Evolutionary conservation across 2,797 vertebrate species (phyloP), one percentile per base, ranked within the genome.

Genomic region (Schizopygopsis malacanthus): DNA sequence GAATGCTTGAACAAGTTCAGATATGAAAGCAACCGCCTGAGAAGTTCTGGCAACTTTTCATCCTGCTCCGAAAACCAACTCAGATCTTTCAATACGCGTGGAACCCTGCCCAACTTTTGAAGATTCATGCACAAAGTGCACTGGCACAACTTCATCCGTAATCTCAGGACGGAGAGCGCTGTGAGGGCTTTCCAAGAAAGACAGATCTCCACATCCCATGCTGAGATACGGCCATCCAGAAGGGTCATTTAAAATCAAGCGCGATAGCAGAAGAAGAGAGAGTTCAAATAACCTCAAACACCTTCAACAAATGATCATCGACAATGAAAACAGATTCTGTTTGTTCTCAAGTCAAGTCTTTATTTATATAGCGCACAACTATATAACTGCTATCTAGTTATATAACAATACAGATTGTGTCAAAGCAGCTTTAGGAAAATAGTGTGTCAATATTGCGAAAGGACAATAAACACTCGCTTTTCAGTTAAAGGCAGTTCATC

Each of bases 1-100:
- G 80, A 83, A 87, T 43, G 87, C 85, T 83, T 79, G 82, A 89
- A 85, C 69, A 83, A 67, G 76, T 83, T 87, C 59, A 56, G 63
- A 88, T 82, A 83, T 85, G 70, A 87, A 87, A 87, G 84, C 71
- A 84, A 77, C 79, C 50, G 80, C 65, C 43, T 79, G 79, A 82
- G 83, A 86, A 85, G 83, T 81, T 86, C 82, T 83, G 79, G 83
- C 87, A 82, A 71, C 28, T 52, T 72, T 71, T 70, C 52, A 67
- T 69, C 67, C 80, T 73, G 83, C 25, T 12, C 87, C 70, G 54
- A 72, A 79, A 75, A 76, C n/a, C 33, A 83, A 65, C 65, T 86
- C 82, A 56, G n/a, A 88, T 88, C 79, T 79, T 78, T 88, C 13
- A 63, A 41, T 70, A 71, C 76, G 20, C 22, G 54, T 83, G 84